phyloP scores from a whole-genome alignment of 2,797 vertebrate species.

The Neopelma chrysocephalum region DNA sequence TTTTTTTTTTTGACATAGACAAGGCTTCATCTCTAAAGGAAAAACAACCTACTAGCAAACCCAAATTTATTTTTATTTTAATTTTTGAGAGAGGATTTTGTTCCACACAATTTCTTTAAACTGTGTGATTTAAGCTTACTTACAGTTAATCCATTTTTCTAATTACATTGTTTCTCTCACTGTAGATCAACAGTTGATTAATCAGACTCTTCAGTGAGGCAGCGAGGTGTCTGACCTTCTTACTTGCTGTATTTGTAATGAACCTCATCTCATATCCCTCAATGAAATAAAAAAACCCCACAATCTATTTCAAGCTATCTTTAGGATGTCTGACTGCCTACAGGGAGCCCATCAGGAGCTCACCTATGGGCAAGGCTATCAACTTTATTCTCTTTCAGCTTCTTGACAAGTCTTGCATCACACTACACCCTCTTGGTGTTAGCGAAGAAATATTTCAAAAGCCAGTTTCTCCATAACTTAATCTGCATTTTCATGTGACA shows the following conservation, averaged over 20 bases:
- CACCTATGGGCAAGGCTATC: background rate
- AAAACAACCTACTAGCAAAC: background rate
- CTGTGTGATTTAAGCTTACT: background rate
- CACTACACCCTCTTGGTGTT: background rate
- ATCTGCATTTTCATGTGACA: background rate
- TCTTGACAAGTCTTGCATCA: background rate
- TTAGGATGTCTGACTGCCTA: background rate
- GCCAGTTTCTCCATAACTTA: background rate
- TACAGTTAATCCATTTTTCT: conserved; percentile 49
- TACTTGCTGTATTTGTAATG: background rate
- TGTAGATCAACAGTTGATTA: conserved; percentile 48
- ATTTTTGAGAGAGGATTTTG: background rate
- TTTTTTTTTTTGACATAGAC: rapidly evolving
- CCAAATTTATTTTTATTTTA: background rate
- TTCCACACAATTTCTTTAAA: background rate
- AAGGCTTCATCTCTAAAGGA: background rate
- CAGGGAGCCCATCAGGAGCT: background rate
- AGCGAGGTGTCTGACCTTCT: conserved; percentile 33
- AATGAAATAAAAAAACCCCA: background rate
- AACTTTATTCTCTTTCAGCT: background rate
- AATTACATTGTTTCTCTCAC: conserved; percentile 47
- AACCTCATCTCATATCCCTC: conserved; percentile 2
- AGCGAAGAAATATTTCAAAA: background rate
- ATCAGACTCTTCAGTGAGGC: conserved; percentile 13
- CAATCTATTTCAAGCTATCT: background rate